phyloP scores from a whole-genome alignment of 1,140 invertebrate species.

The Brachystomella parvula region DNA sequence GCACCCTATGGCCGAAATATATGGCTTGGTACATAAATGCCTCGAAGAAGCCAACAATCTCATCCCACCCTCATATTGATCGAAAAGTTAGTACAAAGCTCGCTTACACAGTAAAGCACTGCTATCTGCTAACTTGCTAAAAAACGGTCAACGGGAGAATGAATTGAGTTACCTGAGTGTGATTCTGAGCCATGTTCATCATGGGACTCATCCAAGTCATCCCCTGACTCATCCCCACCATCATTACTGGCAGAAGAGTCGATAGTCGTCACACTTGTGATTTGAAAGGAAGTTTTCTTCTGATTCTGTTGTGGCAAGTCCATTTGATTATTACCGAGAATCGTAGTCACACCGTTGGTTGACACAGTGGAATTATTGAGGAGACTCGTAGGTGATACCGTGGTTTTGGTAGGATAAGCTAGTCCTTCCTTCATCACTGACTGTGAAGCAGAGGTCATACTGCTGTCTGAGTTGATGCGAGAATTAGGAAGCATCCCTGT shows the following conservation, averaged over 20 bases:
- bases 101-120: too few species aligned
- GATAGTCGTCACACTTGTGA: constrained; percentile 71
- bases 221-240: constrained; percentile 81
- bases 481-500: too few species aligned
- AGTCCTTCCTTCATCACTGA: background rate
- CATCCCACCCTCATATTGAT: too few species aligned
- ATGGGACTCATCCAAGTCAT: constrained; percentile 87
- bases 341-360: background rate
- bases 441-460: too few species aligned
- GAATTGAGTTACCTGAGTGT: constrained; percentile 32
- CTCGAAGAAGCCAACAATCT: too few species aligned
- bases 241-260: constrained; percentile 70
- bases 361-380: background rate
- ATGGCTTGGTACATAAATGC: too few species aligned
- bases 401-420: background rate
- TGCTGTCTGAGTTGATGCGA: too few species aligned
- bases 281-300: constrained; percentile 85
- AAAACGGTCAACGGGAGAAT: too few species aligned
- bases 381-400: background rate
- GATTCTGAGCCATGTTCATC: constrained; percentile 64
- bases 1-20: too few species aligned
- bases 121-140: too few species aligned
- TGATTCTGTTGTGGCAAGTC: constrained; percentile 13
- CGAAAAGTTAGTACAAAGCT: too few species aligned
- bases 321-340: background rate